Conservation (phyloP, 2,797 vertebrate species). For the Peromyscus melanophrys region DNA sequence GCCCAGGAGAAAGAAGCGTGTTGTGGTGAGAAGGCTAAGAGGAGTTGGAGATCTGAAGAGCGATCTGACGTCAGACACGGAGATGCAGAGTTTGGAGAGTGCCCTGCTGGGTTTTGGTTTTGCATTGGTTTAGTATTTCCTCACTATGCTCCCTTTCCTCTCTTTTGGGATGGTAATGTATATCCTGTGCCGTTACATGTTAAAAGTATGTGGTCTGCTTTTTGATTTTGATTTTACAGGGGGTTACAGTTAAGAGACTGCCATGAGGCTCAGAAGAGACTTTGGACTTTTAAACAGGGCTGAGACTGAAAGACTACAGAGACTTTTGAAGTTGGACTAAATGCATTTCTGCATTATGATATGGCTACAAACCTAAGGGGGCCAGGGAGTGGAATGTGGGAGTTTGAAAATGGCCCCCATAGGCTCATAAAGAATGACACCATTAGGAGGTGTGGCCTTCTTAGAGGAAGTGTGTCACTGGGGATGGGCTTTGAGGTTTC, state of each 20-base stretch:
- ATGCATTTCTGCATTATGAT: not conserved
- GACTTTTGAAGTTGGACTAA: not conserved
- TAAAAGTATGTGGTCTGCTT: not conserved
- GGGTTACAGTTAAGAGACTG: not conserved
- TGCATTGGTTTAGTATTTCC: not conserved
- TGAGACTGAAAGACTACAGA: not conserved
- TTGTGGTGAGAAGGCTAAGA: too few species aligned
- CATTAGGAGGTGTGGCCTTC: not conserved
- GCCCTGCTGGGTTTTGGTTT: not conserved
- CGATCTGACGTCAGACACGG: not conserved
- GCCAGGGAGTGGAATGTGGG: not conserved
- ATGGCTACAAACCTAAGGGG: not conserved
- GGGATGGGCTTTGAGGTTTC: not conserved
- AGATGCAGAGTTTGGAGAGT: not conserved
- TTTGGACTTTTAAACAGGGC: not conserved
- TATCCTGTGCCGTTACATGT: not conserved
- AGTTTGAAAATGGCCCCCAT: not conserved
- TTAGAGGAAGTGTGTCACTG: not conserved
- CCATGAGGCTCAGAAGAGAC: not conserved
- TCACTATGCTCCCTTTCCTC: not conserved
- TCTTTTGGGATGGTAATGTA: too few species aligned
- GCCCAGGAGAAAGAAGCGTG: too few species aligned
- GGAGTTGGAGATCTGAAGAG: not conserved
- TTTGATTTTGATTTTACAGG: not conserved
- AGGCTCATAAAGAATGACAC: not conserved